A percentile compares a stretch with the other conserved stretches of the same genome.
These are phyloP conservation scores for Eumerus sabulonum DNA, from an alignment of 2,888 invertebrate species.

Conservation along the genomic window DNA sequence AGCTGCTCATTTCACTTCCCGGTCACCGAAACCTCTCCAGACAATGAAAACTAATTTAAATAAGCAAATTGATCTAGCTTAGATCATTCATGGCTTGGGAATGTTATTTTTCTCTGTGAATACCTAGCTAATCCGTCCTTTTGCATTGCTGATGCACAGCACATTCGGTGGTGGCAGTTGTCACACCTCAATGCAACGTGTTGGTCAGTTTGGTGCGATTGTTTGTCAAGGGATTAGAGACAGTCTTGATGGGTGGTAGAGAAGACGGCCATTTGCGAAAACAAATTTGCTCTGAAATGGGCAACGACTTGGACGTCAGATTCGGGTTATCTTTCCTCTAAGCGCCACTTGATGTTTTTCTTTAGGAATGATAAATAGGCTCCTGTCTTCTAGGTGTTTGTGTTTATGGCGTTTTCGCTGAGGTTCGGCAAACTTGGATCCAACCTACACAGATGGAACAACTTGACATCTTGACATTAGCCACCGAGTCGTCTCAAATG, in stretches of 20 bases:
- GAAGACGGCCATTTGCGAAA: background rate
- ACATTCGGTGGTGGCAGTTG: slow-evolving; percentile 27
- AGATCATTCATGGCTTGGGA: slow-evolving; percentile 28
- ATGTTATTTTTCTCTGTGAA: slow-evolving; percentile 40
- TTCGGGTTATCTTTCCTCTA: no score
- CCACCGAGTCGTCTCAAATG: no score
- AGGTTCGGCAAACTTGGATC: no score
- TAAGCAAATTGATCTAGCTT: slow-evolving; percentile 48
- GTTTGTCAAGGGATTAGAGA: slow-evolving; percentile 1
- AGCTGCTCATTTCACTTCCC: slow-evolving; percentile 25
- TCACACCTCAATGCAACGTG: slow-evolving; percentile 43
- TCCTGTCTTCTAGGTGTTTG: no score
- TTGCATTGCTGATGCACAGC: slow-evolving; percentile 23
- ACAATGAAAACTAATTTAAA: slow-evolving; percentile 63
- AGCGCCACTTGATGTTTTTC: no score
- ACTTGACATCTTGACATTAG: no score
- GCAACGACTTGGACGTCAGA: no score
- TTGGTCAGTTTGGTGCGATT: slow-evolving; percentile 27
- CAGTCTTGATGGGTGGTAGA: background rate
- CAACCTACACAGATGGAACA: no score
- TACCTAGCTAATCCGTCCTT: slow-evolving; percentile 34
- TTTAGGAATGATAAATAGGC: no score
- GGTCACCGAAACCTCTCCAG: slow-evolving; percentile 7
- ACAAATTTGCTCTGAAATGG: no score
- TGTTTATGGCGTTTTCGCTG: no score